Percentiles rank a stretch among this genome's conserved stretches.
Evolutionary conservation across 2,113 vertebrate genomes (phyloP).

Genomic region (Hyperopisus bebe): DNA sequence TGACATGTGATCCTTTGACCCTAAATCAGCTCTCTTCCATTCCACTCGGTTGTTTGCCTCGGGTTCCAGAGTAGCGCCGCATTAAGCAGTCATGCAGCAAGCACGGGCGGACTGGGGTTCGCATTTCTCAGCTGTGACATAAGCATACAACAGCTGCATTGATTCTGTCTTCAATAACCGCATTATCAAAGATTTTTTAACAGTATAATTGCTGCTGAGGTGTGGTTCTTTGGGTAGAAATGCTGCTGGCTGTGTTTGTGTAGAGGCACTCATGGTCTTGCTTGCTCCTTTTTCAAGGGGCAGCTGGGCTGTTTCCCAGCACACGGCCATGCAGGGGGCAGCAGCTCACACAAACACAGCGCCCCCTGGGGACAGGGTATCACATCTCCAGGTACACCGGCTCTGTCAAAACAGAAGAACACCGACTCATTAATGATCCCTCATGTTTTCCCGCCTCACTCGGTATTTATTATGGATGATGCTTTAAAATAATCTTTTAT

Average conservation of each 20-base stretch:
- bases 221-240: background rate
- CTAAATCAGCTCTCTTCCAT: slow-evolving; percentile 3
- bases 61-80: background rate
- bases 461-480: background rate
- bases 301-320: background rate
- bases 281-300: background rate
- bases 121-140: background rate
- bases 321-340: background rate
- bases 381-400: slow-evolving; percentile 13
- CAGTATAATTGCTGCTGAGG: background rate
- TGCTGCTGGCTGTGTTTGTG: background rate
- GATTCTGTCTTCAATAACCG: background rate
- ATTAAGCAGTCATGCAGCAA: background rate
- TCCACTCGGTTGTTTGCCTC: background rate
- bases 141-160: background rate
- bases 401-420: slow-evolving; percentile 17
- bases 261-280: background rate
- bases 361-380: background rate
- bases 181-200: background rate
- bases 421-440: background rate
- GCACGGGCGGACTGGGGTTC: background rate
- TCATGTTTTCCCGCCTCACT: background rate
- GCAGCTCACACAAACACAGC: background rate
- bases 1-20: background rate
- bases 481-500: background rate